Conservation (phyloP, 2,888 invertebrate species). For the Polymixis lichenea region DNA sequence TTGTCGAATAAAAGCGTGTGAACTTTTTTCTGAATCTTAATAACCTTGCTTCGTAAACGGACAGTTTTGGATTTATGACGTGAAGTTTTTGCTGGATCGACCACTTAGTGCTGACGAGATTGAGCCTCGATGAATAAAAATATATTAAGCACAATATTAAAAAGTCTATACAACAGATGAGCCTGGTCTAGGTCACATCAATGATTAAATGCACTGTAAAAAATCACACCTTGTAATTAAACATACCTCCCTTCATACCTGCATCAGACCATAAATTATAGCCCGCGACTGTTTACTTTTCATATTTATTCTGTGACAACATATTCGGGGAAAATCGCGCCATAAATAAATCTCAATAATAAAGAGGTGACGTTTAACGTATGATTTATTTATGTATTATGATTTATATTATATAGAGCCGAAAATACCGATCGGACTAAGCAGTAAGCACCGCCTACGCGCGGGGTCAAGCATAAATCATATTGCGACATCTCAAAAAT, state of each 20-base stretch:
- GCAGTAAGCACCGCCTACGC: conserved; percentile 87
- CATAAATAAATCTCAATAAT: conserved; percentile 79
- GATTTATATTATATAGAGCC: conserved; percentile 85
- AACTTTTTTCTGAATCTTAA: conserved; percentile 81
- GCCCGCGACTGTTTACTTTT: conserved; percentile 58
- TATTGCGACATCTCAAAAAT: conserved; percentile 90
- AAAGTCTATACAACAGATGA: background rate
- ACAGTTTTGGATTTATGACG: conserved; percentile 69
- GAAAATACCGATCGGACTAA: conserved; percentile 89
- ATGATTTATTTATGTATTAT: conserved; percentile 81
- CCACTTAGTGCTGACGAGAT: conserved; percentile 24
- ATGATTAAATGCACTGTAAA: conserved; percentile 18
- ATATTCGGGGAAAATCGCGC: conserved; percentile 72
- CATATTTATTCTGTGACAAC: conserved; percentile 64
- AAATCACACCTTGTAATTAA: conserved; percentile 37
- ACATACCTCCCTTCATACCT: conserved; percentile 58
- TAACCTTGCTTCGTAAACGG: conserved; percentile 70
- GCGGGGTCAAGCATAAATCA: conserved; percentile 86
- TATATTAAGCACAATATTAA: conserved; percentile 9
- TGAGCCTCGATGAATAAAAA: conserved; percentile 14
- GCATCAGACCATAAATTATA: conserved; percentile 54
- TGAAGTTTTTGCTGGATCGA: conserved; percentile 48
- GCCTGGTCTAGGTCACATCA: background rate
- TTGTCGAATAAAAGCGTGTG: conserved; percentile 83
- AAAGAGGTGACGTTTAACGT: conserved; percentile 81